Percentiles rank a stretch among this genome's conserved stretches.
phyloP scores from a whole-genome alignment of 35 echinoderm and acorn worm species.

The Amphiura filiformis region DNA sequence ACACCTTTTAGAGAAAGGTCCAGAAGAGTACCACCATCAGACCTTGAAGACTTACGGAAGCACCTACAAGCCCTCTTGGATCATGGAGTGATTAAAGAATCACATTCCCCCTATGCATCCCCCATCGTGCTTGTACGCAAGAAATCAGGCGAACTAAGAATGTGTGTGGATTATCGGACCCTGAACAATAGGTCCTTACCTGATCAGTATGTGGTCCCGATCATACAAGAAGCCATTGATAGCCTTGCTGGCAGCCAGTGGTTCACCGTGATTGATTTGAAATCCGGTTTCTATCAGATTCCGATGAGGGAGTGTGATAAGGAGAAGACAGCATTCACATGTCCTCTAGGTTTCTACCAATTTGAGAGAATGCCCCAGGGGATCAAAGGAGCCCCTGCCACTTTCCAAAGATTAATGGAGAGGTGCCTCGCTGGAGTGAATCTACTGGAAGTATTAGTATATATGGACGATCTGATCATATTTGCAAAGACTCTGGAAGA shows the following conservation, averaged over 20 bases:
- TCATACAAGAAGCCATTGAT: conserved; percentile 38
- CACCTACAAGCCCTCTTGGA: conserved; percentile 33
- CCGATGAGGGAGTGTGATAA: conserved; percentile 34
- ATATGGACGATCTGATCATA: conserved; percentile 70
- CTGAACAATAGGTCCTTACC: conserved; percentile 25
- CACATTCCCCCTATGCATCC: conserved; percentile 30
- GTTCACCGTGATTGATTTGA: conserved; percentile 42
- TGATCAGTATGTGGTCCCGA: conserved; percentile 46
- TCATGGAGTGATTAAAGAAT: conserved; percentile 22
- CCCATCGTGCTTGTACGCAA: conserved; percentile 35
- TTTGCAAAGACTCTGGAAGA: conserved; percentile 42
- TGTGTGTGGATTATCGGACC: conserved; percentile 52
- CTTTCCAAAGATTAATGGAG: conserved; percentile 70
- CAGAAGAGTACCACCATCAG: conserved; percentile 15
- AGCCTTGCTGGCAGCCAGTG: conserved; percentile 31
- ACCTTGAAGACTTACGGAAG: conserved; percentile 31
- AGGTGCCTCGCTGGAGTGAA: conserved; percentile 37
- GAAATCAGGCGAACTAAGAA: conserved; percentile 34
- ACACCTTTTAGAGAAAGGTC: conserved; percentile 30
- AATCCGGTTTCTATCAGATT: conserved; percentile 53
- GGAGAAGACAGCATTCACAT: conserved; percentile 43
- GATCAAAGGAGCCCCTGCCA: conserved; percentile 54
- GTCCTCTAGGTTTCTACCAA: conserved; percentile 28
- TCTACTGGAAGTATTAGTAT: conserved; percentile 37
- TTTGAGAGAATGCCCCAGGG: conserved; percentile 50